Conservation (phyloP, 2,797 vertebrate genomes). For the Ceyx erithaca region DNA sequence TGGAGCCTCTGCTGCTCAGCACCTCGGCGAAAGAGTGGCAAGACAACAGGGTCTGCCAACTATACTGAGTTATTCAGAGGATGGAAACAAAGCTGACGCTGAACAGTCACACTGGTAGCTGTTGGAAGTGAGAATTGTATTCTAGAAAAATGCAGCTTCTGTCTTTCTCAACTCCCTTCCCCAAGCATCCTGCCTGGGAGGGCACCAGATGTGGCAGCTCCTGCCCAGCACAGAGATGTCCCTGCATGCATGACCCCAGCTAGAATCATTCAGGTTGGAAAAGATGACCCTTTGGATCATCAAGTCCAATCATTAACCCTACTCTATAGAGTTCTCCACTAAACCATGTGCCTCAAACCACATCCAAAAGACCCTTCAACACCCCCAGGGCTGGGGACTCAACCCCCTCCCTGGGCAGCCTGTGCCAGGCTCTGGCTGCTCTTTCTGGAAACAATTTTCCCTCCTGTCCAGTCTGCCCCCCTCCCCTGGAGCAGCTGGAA, state of each 20-base stretch:
- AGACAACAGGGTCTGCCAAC: not conserved
- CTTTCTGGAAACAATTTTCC: too few species aligned
- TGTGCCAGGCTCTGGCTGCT: too few species aligned
- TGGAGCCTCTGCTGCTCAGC: not conserved
- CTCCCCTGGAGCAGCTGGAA: too few species aligned
- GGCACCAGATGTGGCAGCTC: fast-evolving
- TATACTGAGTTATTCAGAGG: not conserved
- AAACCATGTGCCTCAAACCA: too few species aligned
- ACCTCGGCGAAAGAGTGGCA: not conserved
- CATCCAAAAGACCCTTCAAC: too few species aligned
- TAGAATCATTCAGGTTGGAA: not conserved
- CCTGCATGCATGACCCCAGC: not conserved
- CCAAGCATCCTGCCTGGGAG: not conserved
- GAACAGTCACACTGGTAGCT: not conserved
- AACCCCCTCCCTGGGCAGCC: too few species aligned
- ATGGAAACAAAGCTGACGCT: not conserved
- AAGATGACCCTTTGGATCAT: too few species aligned
- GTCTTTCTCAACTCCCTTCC: not conserved
- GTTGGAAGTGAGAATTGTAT: not conserved
- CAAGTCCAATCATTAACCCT: too few species aligned
- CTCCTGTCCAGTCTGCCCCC: too few species aligned
- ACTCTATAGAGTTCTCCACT: too few species aligned
- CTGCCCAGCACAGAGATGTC: not conserved
- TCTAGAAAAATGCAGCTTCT: not conserved
- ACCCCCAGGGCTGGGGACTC: too few species aligned